Base-by-base conservation (phyloP, 2,888 invertebrate genomes). In the Iphiclides podalirius region DNA sequence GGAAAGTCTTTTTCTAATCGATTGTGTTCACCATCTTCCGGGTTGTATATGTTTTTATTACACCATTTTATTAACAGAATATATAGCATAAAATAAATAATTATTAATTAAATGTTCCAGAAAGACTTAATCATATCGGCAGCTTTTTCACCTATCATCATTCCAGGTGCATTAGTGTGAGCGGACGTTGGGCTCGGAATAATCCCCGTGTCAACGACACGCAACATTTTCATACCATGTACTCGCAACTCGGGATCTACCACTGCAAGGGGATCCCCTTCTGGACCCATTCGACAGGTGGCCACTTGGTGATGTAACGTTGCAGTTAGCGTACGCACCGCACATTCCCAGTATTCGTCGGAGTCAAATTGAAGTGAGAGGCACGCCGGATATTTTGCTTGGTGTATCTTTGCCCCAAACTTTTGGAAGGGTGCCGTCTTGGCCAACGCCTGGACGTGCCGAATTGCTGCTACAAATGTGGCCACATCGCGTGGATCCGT, bases 261-360 rank as follows among this genome's bases (percentile, higher is more conserved):
- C 1, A 94, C 92, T 0, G 93, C 91, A 0, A 76, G 81, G 0
- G 90, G 87, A 63, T 94, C 93, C 0, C 70, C 78, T 0, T 68
- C 68, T 0, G 93, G 91, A 0, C 94, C 94, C 94, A 94, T 94
- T 62, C 92, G 93, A 56, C 92, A 92, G 0, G 94, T 93, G 3
- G 92, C 92, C 53, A 91, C 88, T 59, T 92, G 92, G 70, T 93
- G 93, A 62, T 92, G 92, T 26, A 92, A 74, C 0, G 92, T 92
- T 12, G 90, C 89, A 0, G 93, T 90, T 31, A 91, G 74, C 9
- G 90, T 90, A 9, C 91, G 83, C 7, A 92, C 75, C 1, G 92
- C 91, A 67, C 94, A 94, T 56, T 91, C 91, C 93, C 94, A 94
- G 64, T 94, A 94, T 20, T 90, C 90, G 52, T 94, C 93, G 0